phyloP scores from a whole-genome alignment of 2,888 invertebrate species.

The Amaurobius ferox region DNA sequence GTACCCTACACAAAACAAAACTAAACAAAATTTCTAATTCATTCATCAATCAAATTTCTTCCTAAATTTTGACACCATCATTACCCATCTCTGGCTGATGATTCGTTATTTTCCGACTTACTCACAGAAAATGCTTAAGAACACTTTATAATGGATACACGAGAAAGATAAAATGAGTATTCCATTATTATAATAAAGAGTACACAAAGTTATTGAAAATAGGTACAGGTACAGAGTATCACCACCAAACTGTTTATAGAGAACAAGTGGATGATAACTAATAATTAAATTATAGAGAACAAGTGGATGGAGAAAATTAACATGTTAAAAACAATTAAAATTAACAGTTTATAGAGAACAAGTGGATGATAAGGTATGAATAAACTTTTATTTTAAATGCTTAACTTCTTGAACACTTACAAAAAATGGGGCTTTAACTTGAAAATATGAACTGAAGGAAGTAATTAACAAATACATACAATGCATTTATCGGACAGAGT shows the following conservation, averaged over 20 bases:
- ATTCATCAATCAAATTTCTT: not conserved
- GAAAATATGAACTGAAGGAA: too few relatives aligned
- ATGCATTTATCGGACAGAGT: too few relatives aligned
- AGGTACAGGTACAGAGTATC: not conserved
- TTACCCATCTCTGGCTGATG: conserved; percentile 3
- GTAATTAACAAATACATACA: too few relatives aligned
- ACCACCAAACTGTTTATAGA: conserved; percentile 5
- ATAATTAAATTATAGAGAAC: too few relatives aligned
- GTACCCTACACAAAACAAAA: not conserved
- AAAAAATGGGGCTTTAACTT: too few relatives aligned
- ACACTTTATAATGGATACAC: conserved; percentile 2
- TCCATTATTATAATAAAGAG: not conserved
- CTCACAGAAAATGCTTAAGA: conserved; percentile 4
- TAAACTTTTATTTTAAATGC: too few relatives aligned
- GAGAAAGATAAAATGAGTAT: not conserved
- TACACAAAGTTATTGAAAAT: not conserved
- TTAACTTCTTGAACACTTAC: too few relatives aligned
- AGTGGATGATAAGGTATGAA: too few relatives aligned
- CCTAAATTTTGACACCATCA: not conserved
- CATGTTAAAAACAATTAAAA: too few relatives aligned
- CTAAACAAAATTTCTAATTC: not conserved
- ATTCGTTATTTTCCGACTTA: not conserved
- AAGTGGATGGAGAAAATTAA: too few relatives aligned
- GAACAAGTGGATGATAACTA: not conserved
- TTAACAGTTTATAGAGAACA: too few relatives aligned